These are phyloP conservation scores for Phengaris alcon DNA, from an alignment of 2,888 invertebrate genomes.

Conservation along the genomic window DNA sequence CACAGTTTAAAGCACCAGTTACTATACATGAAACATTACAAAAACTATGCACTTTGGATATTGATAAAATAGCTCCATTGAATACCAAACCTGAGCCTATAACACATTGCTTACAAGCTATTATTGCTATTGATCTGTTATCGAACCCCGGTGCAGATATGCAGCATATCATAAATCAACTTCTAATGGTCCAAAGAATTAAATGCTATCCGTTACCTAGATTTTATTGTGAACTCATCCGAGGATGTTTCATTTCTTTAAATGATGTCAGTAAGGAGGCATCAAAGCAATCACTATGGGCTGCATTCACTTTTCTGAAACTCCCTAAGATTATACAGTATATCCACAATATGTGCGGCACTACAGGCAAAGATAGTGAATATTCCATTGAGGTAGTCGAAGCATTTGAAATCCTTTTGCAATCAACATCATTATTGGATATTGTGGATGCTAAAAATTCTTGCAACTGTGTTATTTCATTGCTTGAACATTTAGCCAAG, in stretches of 20 bases:
- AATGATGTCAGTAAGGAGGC: constrained; percentile 89
- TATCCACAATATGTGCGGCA: constrained; percentile 80
- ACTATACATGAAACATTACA: constrained; percentile 81
- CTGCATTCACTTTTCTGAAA: constrained; percentile 95
- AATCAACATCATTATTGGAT: constrained; percentile 91
- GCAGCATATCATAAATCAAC: constrained; percentile 87
- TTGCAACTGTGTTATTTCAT: constrained; percentile 91
- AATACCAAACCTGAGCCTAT: constrained; percentile 81
- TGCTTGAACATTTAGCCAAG: constrained; percentile 90
- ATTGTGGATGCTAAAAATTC: constrained; percentile 93
- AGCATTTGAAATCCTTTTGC: constrained; percentile 91
- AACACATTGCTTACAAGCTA: constrained; percentile 87
- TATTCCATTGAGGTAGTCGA: constrained; percentile 87
- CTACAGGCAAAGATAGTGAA: constrained; percentile 80
- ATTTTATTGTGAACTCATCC: constrained; percentile 92
- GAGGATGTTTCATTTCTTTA: constrained; percentile 93
- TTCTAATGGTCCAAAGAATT: constrained; percentile 90
- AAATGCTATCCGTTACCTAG: constrained; percentile 90
- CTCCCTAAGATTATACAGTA: constrained; percentile 89
- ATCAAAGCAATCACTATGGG: constrained; percentile 93
- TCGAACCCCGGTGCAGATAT: constrained; percentile 92
- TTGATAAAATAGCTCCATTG: constrained; percentile 80
- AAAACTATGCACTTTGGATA: constrained; percentile 80
- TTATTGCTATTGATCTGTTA: constrained; percentile 91
- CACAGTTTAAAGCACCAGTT: constrained; percentile 75